Base-by-base conservation (phyloP, 2,888 invertebrate genomes). In the Brachynemurus nebulosus region DNA sequence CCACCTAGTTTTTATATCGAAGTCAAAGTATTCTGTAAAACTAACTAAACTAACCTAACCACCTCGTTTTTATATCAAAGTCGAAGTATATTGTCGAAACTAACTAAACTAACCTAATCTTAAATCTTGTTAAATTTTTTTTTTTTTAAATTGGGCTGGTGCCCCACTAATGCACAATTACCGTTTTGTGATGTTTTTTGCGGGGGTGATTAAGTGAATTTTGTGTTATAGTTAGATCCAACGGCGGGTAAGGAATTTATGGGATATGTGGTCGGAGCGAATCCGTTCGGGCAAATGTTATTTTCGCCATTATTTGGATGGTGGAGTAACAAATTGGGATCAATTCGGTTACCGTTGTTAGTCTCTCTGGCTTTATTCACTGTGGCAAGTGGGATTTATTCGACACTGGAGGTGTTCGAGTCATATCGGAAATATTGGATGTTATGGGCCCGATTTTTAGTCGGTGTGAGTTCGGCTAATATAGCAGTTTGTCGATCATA, bases 241-340 rank as follows among this genome's bases (percentile, higher is more conserved):
- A 72, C 71, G 20, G 80, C 86, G 5, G 79, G 80, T 51, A 88
- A 88, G 62, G 85, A 83, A 64, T 80, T 83, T 57, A 78, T 88
- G 73, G 88, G 89, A 5, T 72, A 80, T 54, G 78, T 86, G 40
- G 86, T 89, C 41, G 89, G 86, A 25, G 86, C 86, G 19, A 86
- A 88, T 68, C 89, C 90, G 11, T 70, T 89, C 48, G 89, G 83
- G 1, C 89, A 90, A 70, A 80, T 89, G 76, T 58, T 88, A 47
- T 85, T 86, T 61, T 88, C 88, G 16, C 89, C 89, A 2, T 62
- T 88, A 50, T 72, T 86, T 51, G 89, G 89, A 34, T 79, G 80
- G 76, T 86, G 88, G 86, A 80, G 83, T 41, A 88, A 88, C 62
- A 78, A 74, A 58, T 64, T 79, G 19, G 78, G 78, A 41, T 72